Conservation (phyloP, 2,797 vertebrate species). For the Varecia variegata region DNA sequence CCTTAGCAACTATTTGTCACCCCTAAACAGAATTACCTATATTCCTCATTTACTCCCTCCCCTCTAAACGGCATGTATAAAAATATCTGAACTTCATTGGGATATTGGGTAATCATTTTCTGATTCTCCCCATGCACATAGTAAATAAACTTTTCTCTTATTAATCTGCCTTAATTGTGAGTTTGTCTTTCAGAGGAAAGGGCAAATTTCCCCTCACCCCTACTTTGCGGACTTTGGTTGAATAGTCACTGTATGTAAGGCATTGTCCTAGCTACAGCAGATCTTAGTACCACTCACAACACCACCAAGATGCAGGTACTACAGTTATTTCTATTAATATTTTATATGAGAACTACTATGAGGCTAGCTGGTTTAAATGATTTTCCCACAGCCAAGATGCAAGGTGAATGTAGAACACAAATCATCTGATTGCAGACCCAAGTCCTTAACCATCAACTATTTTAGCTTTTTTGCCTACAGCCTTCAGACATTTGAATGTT, state of each 20-base stretch:
- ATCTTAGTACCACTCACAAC: neutral
- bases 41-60: too few species aligned
- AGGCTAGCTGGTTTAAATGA: neutral
- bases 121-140: too few species aligned
- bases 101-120: too few species aligned
- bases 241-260: neutral
- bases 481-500: neutral
- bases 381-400: neutral
- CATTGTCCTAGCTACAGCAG: neutral
- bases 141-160: too few species aligned
- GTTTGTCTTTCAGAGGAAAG: too few species aligned
- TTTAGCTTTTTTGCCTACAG: neutral
- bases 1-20: too few species aligned
- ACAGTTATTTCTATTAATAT: neutral
- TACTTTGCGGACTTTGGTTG: neutral
- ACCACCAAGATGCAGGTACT: neutral
- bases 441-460: neutral
- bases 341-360: neutral
- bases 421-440: neutral
- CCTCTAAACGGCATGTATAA: too few species aligned
- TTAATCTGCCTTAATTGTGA: too few species aligned
- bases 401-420: neutral
- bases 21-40: too few species aligned
- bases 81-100: too few species aligned
- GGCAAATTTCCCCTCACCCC: too few species aligned